Conservation (phyloP, 2,888 invertebrate genomes). For the Lottia scabra region DNA sequence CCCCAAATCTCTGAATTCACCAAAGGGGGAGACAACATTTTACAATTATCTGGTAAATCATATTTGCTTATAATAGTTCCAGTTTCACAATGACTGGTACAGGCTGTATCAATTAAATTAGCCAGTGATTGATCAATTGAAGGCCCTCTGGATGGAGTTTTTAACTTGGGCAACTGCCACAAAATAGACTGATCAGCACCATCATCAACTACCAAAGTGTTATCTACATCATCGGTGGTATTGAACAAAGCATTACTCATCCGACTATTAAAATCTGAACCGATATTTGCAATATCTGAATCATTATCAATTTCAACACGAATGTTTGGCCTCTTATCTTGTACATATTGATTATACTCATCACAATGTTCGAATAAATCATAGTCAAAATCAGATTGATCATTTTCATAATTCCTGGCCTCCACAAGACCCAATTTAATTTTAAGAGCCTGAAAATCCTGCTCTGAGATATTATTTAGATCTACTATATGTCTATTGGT, state of each 20-base stretch:
- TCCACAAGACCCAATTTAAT: too few relatives aligned
- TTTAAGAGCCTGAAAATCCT: too few relatives aligned
- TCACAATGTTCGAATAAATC: not conserved
- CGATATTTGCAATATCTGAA: too few relatives aligned
- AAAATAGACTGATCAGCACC: not conserved
- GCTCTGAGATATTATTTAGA: too few relatives aligned
- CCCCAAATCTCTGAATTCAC: too few relatives aligned
- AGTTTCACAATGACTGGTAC: not conserved
- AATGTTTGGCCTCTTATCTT: not conserved
- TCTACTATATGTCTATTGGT: too few relatives aligned
- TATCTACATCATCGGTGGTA: not conserved
- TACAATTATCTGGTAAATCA: too few relatives aligned
- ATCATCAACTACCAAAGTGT: not conserved
- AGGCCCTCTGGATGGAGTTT: not conserved
- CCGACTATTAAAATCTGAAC: not conserved
- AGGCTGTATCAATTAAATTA: not conserved
- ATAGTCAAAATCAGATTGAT: not conserved
- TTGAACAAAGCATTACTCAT: not conserved
- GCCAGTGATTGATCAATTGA: not conserved
- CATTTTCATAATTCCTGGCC: too few relatives aligned
- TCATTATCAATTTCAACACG: not conserved
- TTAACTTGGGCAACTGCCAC: not conserved
- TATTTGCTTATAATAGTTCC: not conserved
- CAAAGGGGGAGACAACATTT: too few relatives aligned
- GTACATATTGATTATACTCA: not conserved